Percentiles rank a stretch among this genome's conserved stretches.
phyloP scores from a whole-genome alignment of 64 coral and sea anemone species.

The Montipora foliosa region DNA sequence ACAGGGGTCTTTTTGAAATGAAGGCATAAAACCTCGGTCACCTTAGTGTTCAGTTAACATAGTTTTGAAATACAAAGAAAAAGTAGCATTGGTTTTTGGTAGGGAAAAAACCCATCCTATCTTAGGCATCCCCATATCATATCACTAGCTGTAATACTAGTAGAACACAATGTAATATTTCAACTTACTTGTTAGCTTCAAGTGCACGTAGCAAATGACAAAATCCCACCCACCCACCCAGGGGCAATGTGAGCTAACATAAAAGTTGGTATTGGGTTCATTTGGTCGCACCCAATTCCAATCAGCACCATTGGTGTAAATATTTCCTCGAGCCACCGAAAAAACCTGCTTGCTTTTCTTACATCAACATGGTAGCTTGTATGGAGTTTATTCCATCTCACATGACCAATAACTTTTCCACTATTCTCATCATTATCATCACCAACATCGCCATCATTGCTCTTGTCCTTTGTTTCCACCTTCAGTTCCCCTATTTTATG shows the following conservation, averaged over 20 bases:
- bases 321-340: constrained; percentile 59
- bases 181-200: not conserved
- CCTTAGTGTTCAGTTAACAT: too few species aligned
- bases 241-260: constrained; percentile 54
- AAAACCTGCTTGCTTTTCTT: constrained; percentile 21
- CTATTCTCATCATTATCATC: too few species aligned
- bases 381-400: not conserved
- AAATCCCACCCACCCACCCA: constrained; percentile 72
- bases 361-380: not conserved
- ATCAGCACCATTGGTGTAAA: constrained; percentile 19
- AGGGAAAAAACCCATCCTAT: too few species aligned
- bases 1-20: too few species aligned
- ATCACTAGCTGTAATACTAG: too few species aligned
- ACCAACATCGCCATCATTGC: too few species aligned
- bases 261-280: constrained; percentile 72
- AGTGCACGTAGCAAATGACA: constrained; percentile 2
- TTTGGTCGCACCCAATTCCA: constrained; percentile 10
- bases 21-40: too few species aligned
- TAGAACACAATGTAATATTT: too few species aligned
- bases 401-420: not conserved
- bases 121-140: too few species aligned
- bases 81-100: too few species aligned
- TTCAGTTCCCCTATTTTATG: not conserved
- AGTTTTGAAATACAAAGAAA: too few species aligned
- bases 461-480: not conserved